A percentile compares a stretch with the other conserved stretches of the same genome.
Evolutionary conservation across 2,113 vertebrate species (phyloP).

Genomic region (Neotoma lepida): DNA sequence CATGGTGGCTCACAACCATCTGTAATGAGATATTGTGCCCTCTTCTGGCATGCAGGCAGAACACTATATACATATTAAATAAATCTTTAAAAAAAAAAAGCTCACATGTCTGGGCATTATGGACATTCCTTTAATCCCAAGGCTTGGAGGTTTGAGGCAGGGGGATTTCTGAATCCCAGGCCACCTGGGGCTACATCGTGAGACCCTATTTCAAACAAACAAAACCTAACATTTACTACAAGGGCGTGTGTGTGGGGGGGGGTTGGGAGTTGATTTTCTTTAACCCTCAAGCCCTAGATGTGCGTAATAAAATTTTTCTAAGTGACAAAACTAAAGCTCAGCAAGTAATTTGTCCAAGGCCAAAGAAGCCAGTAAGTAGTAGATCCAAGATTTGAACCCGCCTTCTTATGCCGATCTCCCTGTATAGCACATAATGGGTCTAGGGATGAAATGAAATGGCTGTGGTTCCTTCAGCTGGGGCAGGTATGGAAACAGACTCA

Average conservation of each 20-base stretch:
- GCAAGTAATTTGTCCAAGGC: slow-evolving; percentile 26
- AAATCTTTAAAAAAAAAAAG: neutral
- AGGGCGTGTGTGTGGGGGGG: neutral
- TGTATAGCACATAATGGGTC: neutral
- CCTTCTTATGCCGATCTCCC: neutral
- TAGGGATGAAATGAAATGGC: slow-evolving; percentile 43
- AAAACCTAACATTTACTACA: slow-evolving; percentile 3
- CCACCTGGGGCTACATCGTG: neutral
- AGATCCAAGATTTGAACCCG: slow-evolving; percentile 24
- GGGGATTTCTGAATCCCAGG: neutral
- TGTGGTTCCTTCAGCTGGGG: slow-evolving; percentile 20
- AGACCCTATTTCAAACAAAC: neutral
- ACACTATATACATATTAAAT: neutral
- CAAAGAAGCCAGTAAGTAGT: neutral
- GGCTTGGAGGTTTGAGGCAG: neutral
- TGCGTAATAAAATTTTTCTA: neutral
- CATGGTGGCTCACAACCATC: no score
- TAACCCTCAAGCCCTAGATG: neutral
- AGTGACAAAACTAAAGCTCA: slow-evolving; percentile 6
- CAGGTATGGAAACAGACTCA: neutral
- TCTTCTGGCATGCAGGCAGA: neutral
- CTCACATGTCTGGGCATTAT: neutral
- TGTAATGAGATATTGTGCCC: no score
- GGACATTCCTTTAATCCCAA: neutral
- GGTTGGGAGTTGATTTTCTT: no score